Conservation (phyloP, 2,113 vertebrate species). For the Azemiops feae region DNA sequence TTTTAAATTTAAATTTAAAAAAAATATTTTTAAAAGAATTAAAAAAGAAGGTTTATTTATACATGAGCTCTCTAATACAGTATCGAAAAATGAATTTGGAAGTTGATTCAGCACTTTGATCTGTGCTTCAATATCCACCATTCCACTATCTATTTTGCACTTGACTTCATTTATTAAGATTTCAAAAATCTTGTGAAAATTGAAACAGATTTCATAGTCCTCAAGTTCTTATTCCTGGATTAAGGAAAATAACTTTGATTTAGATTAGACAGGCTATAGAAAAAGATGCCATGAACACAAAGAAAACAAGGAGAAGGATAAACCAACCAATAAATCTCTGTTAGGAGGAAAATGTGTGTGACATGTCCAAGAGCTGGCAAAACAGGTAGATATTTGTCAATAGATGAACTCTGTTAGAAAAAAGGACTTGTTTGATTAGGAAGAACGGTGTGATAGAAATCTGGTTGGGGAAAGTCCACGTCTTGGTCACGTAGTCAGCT, state of each 20-base stretch:
- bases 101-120: neutral
- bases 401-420: neutral
- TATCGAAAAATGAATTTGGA: neutral
- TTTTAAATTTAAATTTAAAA: no score
- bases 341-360: neutral
- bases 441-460: neutral
- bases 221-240: neutral
- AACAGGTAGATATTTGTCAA: neutral
- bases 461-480: neutral
- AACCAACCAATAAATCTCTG: neutral
- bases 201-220: neutral
- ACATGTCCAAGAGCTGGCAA: neutral
- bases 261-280: neutral
- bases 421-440: neutral
- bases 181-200: neutral
- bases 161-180: neutral
- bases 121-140: no score
- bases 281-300: neutral
- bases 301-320: neutral
- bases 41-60: neutral
- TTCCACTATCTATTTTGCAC: neutral
- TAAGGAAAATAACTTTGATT: neutral
- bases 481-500: neutral
- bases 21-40: neutral
- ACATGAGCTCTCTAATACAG: neutral